These are phyloP conservation scores for Dorcus parallelipipedus DNA, from an alignment of 2,888 invertebrate genomes.

Conservation along the genomic window DNA sequence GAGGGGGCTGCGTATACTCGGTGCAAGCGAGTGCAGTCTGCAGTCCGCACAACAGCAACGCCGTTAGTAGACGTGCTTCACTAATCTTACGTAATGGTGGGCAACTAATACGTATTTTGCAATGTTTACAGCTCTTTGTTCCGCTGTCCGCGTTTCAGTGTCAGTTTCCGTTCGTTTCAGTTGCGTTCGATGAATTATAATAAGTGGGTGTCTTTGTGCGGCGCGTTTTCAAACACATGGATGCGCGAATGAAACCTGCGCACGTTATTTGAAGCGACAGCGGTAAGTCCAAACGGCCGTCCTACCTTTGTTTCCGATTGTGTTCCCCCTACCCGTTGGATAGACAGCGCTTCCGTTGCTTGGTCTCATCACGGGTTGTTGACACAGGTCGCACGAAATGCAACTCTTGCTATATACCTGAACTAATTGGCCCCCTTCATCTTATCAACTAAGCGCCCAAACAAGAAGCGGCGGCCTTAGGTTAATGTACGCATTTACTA, in stretches of 20 bases:
- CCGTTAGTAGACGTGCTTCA: constrained; percentile 36
- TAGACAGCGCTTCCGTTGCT: constrained; percentile 20
- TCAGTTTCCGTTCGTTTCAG: constrained; percentile 15
- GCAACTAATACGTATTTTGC: constrained; percentile 7
- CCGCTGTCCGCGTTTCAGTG: constrained; percentile 1
- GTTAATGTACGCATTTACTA: constrained; percentile 19
- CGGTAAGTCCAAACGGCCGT: constrained; percentile 23
- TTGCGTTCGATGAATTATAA: constrained; percentile 19
- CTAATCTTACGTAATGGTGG: constrained; percentile 33
- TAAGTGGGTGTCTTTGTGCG: constrained; percentile 34
- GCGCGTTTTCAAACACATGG: constrained; percentile 45
- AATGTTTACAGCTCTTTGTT: background rate
- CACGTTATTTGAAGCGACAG: constrained; percentile 25
- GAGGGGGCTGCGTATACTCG: constrained; percentile 24
- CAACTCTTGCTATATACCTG: constrained; percentile 25
- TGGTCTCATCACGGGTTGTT: constrained; percentile 28
- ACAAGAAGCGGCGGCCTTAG: constrained; percentile 6
- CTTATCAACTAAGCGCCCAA: constrained; percentile 8
- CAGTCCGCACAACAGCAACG: constrained; percentile 35
- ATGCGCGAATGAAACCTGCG: constrained; percentile 44
- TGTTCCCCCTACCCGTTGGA: constrained; percentile 24
- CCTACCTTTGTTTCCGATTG: constrained; percentile 28
- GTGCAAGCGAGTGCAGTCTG: constrained; percentile 33
- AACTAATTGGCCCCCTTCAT: constrained; percentile 30
- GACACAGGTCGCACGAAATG: constrained; percentile 27